A percentile compares a stretch with the other conserved stretches of the same genome.
Conservation (phyloP, 2,888 invertebrate genomes). For the Acheta domesticus region DNA sequence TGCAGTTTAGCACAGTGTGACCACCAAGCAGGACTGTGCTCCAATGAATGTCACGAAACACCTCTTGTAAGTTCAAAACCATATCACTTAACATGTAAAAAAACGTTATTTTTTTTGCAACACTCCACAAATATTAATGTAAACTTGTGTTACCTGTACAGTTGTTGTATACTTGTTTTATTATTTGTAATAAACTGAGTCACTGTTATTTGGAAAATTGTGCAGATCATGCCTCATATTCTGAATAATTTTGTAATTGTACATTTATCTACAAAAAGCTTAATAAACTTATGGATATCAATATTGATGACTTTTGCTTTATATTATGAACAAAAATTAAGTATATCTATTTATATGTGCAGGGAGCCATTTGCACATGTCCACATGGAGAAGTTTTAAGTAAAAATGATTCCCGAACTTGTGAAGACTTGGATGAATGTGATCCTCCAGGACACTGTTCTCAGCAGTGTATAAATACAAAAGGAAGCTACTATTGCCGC, state of each 20-base stretch:
- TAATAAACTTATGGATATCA: no score
- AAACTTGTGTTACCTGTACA: no score
- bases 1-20: slow-evolving; percentile 81
- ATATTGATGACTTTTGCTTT: no score
- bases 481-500: slow-evolving; percentile 83
- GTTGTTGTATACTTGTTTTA: no score
- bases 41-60: slow-evolving; percentile 80
- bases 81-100: not conserved
- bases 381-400: slow-evolving; percentile 80
- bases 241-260: no score
- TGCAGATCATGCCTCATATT: no score
- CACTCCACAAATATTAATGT: no score
- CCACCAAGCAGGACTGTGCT: slow-evolving; percentile 72
- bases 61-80: slow-evolving; percentile 51
- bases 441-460: slow-evolving; percentile 84
- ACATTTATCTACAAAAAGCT: no score
- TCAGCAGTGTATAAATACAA: slow-evolving; percentile 85
- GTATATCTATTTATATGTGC: no score
- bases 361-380: slow-evolving; percentile 86
- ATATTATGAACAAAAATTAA: no score
- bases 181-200: no score
- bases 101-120: not conserved
- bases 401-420: slow-evolving; percentile 61
- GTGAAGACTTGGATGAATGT: slow-evolving; percentile 85
- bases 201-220: no score